These are phyloP conservation scores for Drosophila sproati DNA, from an alignment of 1,140 invertebrate genomes.

Conservation along the genomic window DNA sequence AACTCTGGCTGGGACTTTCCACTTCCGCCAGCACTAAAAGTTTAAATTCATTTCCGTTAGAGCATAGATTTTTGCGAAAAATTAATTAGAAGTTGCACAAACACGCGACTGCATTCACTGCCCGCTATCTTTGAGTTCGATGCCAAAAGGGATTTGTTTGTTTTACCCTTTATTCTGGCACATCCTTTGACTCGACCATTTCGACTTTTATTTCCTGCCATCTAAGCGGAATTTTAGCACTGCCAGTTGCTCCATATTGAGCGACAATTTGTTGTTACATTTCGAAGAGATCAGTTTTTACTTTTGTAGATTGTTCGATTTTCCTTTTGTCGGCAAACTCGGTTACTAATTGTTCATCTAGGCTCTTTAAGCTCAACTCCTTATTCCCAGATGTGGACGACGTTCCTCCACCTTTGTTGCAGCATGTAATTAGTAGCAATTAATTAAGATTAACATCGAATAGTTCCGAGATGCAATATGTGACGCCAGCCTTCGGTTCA, in stretches of 20 bases:
- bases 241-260: neutral
- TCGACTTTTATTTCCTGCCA: conserved; percentile 20
- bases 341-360: conserved; percentile 3
- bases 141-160: conserved; percentile 38
- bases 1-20: conserved; percentile 57
- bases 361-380: neutral
- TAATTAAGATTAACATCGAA: conserved; percentile 75
- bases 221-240: neutral
- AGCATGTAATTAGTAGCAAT: conserved; percentile 68
- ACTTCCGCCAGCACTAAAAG: conserved; percentile 69
- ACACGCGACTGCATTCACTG: conserved; percentile 45
- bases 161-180: conserved; percentile 18
- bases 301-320: neutral
- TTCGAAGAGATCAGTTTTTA: conserved; percentile 8
- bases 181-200: conserved; percentile 6
- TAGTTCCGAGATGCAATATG: conserved; percentile 37
- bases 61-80: conserved; percentile 55
- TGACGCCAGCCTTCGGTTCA: neutral
- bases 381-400: neutral
- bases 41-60: conserved; percentile 75
- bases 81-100: conserved; percentile 74
- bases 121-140: conserved; percentile 38
- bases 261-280: conserved; percentile 24
- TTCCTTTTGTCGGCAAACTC: neutral
- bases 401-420: neutral